Evolutionary conservation across 1,140 invertebrate genomes (phyloP).

Genomic region (Bradysia coprophila): DNA sequence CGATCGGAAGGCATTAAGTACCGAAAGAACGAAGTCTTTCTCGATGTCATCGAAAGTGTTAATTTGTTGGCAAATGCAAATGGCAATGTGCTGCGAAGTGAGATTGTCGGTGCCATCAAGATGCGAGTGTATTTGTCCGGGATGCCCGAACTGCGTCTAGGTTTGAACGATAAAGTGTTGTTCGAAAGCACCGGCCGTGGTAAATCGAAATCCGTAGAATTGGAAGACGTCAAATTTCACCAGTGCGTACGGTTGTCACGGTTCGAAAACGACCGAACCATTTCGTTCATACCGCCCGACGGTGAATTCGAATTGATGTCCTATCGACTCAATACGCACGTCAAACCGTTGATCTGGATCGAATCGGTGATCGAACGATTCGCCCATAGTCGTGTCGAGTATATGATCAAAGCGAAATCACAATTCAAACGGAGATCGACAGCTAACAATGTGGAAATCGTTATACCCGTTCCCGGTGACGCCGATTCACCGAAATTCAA

Average conservation of each 20-base stretch:
- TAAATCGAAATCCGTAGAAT: slow-evolving; percentile 96
- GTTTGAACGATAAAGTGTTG: slow-evolving; percentile 96
- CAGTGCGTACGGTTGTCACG: slow-evolving; percentile 94
- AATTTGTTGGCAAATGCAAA: slow-evolving; percentile 95
- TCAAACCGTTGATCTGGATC: slow-evolving; percentile 98
- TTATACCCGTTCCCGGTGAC: slow-evolving; percentile 96
- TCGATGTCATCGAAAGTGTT: slow-evolving; percentile 99
- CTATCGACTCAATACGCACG: slow-evolving; percentile 92
- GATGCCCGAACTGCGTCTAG: slow-evolving; percentile 98
- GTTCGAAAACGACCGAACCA: slow-evolving; percentile 98
- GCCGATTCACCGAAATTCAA: slow-evolving; percentile 99
- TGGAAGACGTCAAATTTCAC: slow-evolving; percentile 99
- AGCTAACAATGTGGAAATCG: slow-evolving; percentile 98
- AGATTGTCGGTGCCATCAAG: slow-evolving; percentile 97
- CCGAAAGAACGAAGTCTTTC: slow-evolving; percentile 98
- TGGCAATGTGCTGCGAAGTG: slow-evolving; percentile 92
- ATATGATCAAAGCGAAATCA: slow-evolving; percentile 99
- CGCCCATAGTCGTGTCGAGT: slow-evolving; percentile 93
- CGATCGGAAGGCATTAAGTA: slow-evolving; percentile 98
- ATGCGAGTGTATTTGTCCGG: slow-evolving; percentile 98
- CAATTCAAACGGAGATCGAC: slow-evolving; percentile 97
- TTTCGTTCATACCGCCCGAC: slow-evolving; percentile 98
- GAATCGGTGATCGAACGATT: slow-evolving; percentile 99
- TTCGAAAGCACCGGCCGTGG: slow-evolving; percentile 96
- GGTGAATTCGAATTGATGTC: slow-evolving; percentile 99